Base-by-base conservation (phyloP, 2,797 vertebrate species). In the Liasis olivaceus region DNA sequence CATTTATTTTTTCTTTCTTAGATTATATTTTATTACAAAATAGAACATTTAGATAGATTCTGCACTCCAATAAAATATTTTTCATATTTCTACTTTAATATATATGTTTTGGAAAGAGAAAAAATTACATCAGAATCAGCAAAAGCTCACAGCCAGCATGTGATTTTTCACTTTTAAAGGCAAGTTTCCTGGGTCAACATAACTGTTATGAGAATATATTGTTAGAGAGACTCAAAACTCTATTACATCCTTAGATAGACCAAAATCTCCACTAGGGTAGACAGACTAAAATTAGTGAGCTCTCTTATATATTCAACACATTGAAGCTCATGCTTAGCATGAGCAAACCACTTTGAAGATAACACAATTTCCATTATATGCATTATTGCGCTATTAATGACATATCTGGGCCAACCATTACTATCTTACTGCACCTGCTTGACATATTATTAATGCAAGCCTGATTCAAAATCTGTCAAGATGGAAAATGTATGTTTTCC, bases 381-480 rank as follows among this genome's bases (percentile, higher is more conserved):
- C 6, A 54, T 54, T 12, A 15, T 91, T 51, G 22, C 56, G 58
- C 88, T 88, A 22, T 8, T 89, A 90, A 28, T 93, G 8, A 92
- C 11, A 59, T 24, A 14, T 69, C 85, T 93, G 85, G 59, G 88
- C 0, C 0, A 92, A 85, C 20, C 8, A 95, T 42, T n/a, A 91
- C n/a, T 15, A 12, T 15, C 26, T 88, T 63, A 64, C 15, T 2
- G 12, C 58, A 51, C 31, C 47, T 84, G 54, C 86, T 88, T 64
- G 51, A 84, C 60, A 66, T 17, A 90, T 56, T 92, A 81, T 62
- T 90, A 90, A 92, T 42, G 17, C n/a, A 92, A 42, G 22, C n/a
- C n/a, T 54, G 89, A 63, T 90, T 59, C 58, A 51, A 51, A 90
- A 17, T 42, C 58, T 42, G 26, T 17, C 36, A 14, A 85, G 15